Base-by-base conservation (phyloP, 1,140 invertebrate genomes). In the Plodia interpunctella region DNA sequence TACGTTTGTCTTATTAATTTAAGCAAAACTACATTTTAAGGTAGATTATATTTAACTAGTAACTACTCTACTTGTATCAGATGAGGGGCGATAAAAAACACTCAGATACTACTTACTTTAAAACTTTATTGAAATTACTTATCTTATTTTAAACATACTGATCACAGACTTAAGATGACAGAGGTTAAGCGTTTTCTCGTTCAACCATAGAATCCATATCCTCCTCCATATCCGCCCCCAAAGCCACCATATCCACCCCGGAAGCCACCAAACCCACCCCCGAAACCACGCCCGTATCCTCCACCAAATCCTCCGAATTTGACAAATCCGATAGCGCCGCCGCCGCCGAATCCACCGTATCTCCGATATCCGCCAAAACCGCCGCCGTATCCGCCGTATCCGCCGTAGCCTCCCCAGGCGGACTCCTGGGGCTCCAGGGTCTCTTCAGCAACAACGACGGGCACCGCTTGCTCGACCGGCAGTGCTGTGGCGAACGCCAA, bases 281-380 rank as follows among this genome's bases (percentile, higher is more conserved):
- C 21, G 21, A 25, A 25, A 6, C 21, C 21, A 3, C 21, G 21
- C 6, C 2, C 21, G 21, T 3, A 3, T 38, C 49, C 38, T 10
- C 57, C 57, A 13, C 57, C 49, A 30, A 20, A 53, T 9, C 57
- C 57, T 1, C 57, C 57, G 30, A 19, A 35, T 21, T 51, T 51
- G 0, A 51, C 19, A 10, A 51, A 19, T 6, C 49, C 49, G 19
- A 53, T 53, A 3, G 20, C 56, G 35, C 10, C 18, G 0, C 35
- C 32, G 55, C 35, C 35, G 5, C 54, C 54, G 17, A 55, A 58
- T 1, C 57, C 57, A 2, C 57, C 57, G 17, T 18, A 58, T 10
- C 57, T 21, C 1, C 44, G 20, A 13, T 49, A 30, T 32, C 55
- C 44, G 49, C 51, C 51, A 44, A 44, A 44, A 3, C 38, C 38